These are phyloP conservation scores for Apantesis nais DNA, from an alignment of 2,888 invertebrate species.

Conservation along the genomic window DNA sequence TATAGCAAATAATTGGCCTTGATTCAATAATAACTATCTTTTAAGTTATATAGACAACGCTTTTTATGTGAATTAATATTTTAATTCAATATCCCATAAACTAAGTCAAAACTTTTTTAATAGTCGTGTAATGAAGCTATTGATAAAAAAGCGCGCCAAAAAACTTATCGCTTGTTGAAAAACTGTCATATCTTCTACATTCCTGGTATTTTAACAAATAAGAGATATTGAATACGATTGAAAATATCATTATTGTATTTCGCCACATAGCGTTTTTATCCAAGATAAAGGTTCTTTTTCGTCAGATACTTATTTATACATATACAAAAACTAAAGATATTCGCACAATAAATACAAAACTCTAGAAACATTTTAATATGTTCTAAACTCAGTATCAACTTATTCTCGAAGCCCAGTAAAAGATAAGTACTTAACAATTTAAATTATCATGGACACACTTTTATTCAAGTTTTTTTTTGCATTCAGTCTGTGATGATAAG, in stretches of 20 bases:
- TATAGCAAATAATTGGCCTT: slow-evolving; percentile 42
- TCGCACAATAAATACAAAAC: neutral
- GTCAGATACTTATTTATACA: neutral
- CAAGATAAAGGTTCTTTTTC: neutral
- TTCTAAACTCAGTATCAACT: neutral
- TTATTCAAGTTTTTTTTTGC: neutral
- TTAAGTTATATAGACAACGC: neutral
- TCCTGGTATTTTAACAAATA: neutral
- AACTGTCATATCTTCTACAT: neutral
- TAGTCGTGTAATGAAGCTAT: neutral
- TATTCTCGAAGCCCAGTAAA: neutral
- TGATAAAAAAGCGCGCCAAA: neutral
- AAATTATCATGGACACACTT: neutral
- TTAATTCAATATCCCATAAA: neutral
- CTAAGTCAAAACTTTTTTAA: neutral
- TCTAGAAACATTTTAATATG: neutral
- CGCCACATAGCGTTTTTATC: neutral
- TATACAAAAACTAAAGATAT: neutral
- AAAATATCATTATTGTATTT: neutral
- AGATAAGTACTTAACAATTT: neutral
- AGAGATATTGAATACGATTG: neutral
- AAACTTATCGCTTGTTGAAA: neutral
- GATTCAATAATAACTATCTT: slow-evolving; percentile 23
- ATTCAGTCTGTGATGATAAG: neutral
- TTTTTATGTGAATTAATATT: neutral